Base-by-base conservation (phyloP, 2,888 invertebrate species). In the Coleophora deauratella region DNA sequence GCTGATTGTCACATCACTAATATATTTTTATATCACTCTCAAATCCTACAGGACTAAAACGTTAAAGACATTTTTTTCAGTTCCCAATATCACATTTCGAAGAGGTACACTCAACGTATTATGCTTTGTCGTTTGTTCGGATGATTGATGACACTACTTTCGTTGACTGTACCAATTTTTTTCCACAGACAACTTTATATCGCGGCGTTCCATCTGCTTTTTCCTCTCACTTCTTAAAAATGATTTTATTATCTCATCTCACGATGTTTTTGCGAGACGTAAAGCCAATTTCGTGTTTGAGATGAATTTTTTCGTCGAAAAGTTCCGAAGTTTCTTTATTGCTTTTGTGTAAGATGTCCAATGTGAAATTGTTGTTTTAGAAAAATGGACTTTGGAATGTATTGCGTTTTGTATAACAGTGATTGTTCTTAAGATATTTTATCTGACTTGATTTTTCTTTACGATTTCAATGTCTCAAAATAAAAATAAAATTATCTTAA, bases 91-190 rank as follows among this genome's bases (percentile, higher is more conserved):
- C 31, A 31, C 31, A 31, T 31, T 31, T 31, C 35, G 40, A 48
- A 41, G 50, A 47, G 49, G 46, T 54, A 51, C 44, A 45, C 45
- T 40, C 42, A 47, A 45, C 53, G 55, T 55, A 59, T 60, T 57
- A 61, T 53, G 52, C 44, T 48, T 49, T 40, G 44, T 54, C 61
- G 60, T 60, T 59, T 61, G 57, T 59, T 54, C 46, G 39, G 35
- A 40, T 65, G 65, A 66, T 66, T 60, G 59, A 65, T 65, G 55
- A 35, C 31, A 12, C 10, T 32, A n/a, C 43, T 37, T 33, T 34
- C 35, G 41, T 38, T 12, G 36, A 30, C 36, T 41, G 41, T 44
- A 45, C 37, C 39, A 30, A 36, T 52, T 52, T 57, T 55, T 54
- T 52, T 10, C 31, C 45, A 43, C 37, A 53, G 48, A 58, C 60